These are phyloP conservation scores for Myotis lucifugus DNA, from an alignment of 2,113 vertebrate species.

Conservation along the genomic window DNA sequence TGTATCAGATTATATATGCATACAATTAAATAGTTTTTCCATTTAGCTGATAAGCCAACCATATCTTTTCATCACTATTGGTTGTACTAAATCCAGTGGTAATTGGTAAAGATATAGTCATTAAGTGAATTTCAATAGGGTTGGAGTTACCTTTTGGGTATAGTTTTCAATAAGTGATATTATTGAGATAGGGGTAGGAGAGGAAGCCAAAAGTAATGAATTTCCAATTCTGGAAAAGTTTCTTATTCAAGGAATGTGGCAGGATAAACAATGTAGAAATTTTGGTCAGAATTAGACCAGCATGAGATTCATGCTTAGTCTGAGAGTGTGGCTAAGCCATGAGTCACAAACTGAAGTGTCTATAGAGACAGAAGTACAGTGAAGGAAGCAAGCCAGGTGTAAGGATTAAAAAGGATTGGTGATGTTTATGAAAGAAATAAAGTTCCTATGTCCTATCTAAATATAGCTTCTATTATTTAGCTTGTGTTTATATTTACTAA, in stretches of 20 bases:
- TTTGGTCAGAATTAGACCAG: neutral
- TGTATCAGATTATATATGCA: neutral
- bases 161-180: neutral
- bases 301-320: neutral
- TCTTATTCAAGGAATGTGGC: neutral
- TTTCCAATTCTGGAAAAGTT: neutral
- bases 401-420: neutral
- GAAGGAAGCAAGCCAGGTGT: neutral
- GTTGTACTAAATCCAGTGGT: neutral
- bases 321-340: neutral
- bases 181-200: neutral
- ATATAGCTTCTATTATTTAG: neutral
- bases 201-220: neutral
- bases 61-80: neutral
- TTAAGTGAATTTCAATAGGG: neutral
- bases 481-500: neutral
- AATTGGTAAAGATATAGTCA: neutral
- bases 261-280: neutral
- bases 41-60: neutral
- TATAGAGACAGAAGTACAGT: neutral
- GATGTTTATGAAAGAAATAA: neutral
- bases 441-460: neutral
- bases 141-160: neutral
- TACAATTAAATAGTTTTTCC: neutral
- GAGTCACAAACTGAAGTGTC: neutral